Percentiles rank a stretch among this genome's conserved stretches.
Conservation (phyloP, 2,797 vertebrate species). For the Cephalopachus bancanus region DNA sequence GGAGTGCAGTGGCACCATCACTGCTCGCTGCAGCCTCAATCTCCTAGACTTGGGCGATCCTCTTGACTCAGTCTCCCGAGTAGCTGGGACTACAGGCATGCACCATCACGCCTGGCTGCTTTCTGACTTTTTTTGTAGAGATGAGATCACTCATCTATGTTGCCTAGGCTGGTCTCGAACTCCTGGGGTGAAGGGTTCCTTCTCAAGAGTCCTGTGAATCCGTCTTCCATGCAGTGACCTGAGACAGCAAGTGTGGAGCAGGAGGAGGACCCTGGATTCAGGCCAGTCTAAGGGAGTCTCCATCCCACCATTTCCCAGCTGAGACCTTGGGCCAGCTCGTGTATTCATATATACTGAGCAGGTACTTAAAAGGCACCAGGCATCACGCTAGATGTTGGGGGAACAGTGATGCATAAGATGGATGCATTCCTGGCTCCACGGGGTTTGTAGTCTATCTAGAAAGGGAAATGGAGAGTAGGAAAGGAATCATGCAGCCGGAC, state of each 20-base stretch:
- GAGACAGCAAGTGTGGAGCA: background rate
- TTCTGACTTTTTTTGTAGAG: too few relatives aligned
- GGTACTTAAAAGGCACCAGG: background rate
- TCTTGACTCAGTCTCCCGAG: too few relatives aligned
- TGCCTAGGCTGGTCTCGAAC: too few relatives aligned
- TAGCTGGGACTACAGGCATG: too few relatives aligned
- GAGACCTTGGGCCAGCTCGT: background rate
- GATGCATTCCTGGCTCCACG: background rate
- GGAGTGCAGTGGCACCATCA: too few relatives aligned
- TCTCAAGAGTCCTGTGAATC: background rate
- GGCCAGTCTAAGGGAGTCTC: background rate
- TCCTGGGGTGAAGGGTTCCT: too few relatives aligned
- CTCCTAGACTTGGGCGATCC: too few relatives aligned
- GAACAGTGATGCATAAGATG: background rate
- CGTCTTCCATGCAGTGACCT: background rate
- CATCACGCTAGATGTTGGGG: background rate
- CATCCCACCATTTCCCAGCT: background rate
- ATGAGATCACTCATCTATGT: too few relatives aligned
- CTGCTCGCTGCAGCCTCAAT: too few relatives aligned
- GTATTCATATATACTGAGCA: background rate
- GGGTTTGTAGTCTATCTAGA: background rate
- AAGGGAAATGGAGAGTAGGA: background rate
- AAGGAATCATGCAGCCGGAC: background rate
- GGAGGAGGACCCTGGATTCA: background rate
- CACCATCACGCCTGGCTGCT: background rate